Evolutionary conservation across 2,797 vertebrate genomes (phyloP).

Genomic region (Dendrocincla fuliginosa): DNA sequence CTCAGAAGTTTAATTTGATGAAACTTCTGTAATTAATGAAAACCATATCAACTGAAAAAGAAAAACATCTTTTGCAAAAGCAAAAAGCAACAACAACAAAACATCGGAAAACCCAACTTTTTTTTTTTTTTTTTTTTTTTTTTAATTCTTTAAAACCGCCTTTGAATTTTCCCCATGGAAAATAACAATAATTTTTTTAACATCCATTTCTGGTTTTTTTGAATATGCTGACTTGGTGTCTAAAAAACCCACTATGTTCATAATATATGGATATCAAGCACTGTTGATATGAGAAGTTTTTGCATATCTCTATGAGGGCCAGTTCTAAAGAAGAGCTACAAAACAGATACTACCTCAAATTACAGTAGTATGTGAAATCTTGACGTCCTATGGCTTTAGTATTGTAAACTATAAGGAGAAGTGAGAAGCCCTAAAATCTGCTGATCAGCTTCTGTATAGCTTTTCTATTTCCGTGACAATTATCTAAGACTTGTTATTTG

Average conservation of each 20-base stretch:
- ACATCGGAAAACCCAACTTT: too few species aligned
- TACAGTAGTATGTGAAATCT: background rate
- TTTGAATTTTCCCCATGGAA: background rate
- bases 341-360: background rate
- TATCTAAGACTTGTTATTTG: background rate
- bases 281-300: background rate
- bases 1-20: background rate
- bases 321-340: background rate
- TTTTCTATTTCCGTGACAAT: background rate
- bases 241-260: background rate
- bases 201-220: background rate
- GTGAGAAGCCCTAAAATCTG: background rate
- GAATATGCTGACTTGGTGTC: background rate
- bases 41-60: background rate
- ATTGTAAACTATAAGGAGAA: background rate
- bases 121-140: too few species aligned
- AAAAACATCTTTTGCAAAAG: background rate
- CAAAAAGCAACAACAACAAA: too few species aligned
- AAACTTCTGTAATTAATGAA: background rate
- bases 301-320: background rate
- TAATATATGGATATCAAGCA: rapidly evolving
- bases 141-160: background rate
- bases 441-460: background rate
- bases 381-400: background rate
- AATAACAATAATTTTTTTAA: background rate